Evolutionary conservation across 2,888 invertebrate genomes (phyloP).

Genomic region (Meteorus cinctellus): DNA sequence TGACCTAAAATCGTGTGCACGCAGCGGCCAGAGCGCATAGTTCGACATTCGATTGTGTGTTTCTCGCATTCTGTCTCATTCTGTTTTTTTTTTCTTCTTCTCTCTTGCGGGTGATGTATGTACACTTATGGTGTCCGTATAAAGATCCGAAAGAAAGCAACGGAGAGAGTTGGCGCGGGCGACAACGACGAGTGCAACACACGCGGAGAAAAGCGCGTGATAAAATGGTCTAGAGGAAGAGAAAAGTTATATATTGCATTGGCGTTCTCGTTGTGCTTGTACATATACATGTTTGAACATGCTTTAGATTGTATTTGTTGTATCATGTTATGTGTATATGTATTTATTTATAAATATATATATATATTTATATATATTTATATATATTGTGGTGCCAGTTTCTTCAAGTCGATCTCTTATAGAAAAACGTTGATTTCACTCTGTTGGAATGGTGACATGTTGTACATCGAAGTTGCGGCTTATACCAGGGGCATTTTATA

Average conservation of each 20-base stretch:
- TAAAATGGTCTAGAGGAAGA: conserved; percentile 17
- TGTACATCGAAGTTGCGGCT: conserved; percentile 53
- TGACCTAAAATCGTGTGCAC: conserved; percentile 65
- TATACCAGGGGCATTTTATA: conserved; percentile 39
- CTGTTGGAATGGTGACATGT: conserved; percentile 68
- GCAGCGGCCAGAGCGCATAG: conserved; percentile 47
- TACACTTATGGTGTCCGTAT: conserved; percentile 1
- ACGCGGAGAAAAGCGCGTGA: conserved; percentile 29
- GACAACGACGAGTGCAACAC: conserved; percentile 8
- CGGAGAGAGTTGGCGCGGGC: conserved; percentile 21
- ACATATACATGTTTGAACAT: conserved; percentile 17
- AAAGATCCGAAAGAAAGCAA: conserved; percentile 22
- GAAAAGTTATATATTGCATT: not conserved
- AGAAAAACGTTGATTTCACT: conserved; percentile 71
- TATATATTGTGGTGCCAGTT: conserved; percentile 43
- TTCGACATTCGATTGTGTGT: conserved; percentile 60
- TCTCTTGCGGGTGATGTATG: not conserved
- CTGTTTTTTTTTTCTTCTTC: conserved; percentile 46
- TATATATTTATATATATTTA: not conserved
- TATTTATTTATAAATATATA: no score
- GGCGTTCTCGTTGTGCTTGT: not conserved
- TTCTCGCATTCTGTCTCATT: conserved; percentile 47
- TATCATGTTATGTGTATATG: not conserved
- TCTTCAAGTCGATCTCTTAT: conserved; percentile 55
- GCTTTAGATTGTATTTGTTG: conserved; percentile 19